Evolutionary conservation across 2,888 invertebrate species (phyloP).

Genomic region (Icerya purchasi): DNA sequence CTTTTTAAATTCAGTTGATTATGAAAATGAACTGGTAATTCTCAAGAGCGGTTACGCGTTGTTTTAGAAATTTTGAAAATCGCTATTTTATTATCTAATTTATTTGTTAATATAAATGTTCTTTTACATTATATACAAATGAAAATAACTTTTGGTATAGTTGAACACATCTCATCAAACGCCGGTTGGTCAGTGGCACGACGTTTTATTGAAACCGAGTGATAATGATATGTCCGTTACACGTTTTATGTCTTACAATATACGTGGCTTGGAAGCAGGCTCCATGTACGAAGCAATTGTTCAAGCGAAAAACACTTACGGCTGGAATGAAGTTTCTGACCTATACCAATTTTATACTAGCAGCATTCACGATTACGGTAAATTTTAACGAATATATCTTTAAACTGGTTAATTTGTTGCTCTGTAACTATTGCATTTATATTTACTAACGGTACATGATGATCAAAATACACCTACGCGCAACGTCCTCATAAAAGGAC

Average conservation of each 20-base stretch:
- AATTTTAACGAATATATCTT: too few relatives aligned
- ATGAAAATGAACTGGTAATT: too few relatives aligned
- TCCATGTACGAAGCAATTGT: constrained; percentile 51
- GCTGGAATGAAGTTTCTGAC: constrained; percentile 53
- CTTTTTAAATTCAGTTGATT: too few relatives aligned
- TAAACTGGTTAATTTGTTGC: too few relatives aligned
- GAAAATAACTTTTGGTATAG: not conserved
- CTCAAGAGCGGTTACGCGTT: too few relatives aligned
- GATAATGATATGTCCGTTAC: constrained; percentile 27
- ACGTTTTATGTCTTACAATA: constrained; percentile 40
- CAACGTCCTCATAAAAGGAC: too few relatives aligned
- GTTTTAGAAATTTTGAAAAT: too few relatives aligned
- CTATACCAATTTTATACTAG: constrained; percentile 47
- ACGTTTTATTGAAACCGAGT: constrained; percentile 15
- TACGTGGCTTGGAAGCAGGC: constrained; percentile 38
- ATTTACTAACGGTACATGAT: too few relatives aligned
- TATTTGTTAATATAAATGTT: not conserved
- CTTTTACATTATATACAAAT: not conserved
- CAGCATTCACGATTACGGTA: constrained; percentile 3
- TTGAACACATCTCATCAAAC: constrained; percentile 4
- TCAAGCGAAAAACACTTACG: constrained; percentile 50
- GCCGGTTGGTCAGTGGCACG: constrained; percentile 5
- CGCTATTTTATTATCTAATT: too few relatives aligned
- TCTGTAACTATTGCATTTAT: too few relatives aligned
- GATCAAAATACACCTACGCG: too few relatives aligned